Evolutionary conservation across 2,888 invertebrate species (phyloP), one percentile per base, ranked within the genome.

Genomic region (Temnothorax ravouxi): DNA sequence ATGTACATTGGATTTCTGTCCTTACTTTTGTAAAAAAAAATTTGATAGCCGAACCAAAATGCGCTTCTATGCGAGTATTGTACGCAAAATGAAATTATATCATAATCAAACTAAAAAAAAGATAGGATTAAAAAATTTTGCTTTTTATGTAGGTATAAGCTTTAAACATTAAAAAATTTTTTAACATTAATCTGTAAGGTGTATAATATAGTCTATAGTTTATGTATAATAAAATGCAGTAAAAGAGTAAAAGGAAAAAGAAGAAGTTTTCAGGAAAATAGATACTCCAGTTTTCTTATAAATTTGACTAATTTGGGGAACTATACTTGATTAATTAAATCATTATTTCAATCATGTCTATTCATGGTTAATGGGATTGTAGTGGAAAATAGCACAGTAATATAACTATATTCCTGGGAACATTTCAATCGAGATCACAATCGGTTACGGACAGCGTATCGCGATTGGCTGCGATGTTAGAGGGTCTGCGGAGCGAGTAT

Each of bases 11-110:
- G 72, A 87, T 84, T 84, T 74, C 61, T 81, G 74, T 54, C 69
- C 74, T 67, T 76, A 69, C 67, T 52, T 85, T 81, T 82, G 11
- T 74, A 84, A 64, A 89, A 88, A 89, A 88, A 71, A 44, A 83
- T 64, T 66, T 66, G 82, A 88, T 85, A 79, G 85, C 52, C 44
- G 67, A 76, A 47, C 64, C 50, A 56, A 90, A 89, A 89, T 83
- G 83, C 38, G n/a, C 64, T 44, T 29, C 9, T 66, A 75, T 52
- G 15, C 54, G 38, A 8, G 15, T 47, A 62, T 34, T 62, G 21
- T 21, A 52, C 21, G 11, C 52, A 0, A 52, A 61, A 47, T 38
- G 13, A 44, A 75, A 54, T 89, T 86, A 77, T 71, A 50, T 66
- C 54, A 67, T 56, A 71, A 64, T 86, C 34, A 34, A 62, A 61